These are phyloP conservation scores for Chamaedrilus cognettii DNA, from an alignment of 2,888 invertebrate species.

Conservation along the genomic window DNA sequence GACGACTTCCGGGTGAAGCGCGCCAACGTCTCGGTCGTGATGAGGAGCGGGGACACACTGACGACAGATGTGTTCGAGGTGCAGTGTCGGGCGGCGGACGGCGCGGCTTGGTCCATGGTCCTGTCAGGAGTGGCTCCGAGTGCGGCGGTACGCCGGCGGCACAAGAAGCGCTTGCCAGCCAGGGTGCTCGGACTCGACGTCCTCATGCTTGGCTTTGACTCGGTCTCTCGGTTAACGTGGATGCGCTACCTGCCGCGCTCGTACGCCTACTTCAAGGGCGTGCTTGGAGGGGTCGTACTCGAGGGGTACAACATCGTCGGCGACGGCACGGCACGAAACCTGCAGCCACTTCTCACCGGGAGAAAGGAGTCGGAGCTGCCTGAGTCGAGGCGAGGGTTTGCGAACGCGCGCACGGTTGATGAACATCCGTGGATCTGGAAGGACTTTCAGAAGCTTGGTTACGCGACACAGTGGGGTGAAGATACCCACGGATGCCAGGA, in stretches of 20 bases:
- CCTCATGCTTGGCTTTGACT: conserved; percentile 84
- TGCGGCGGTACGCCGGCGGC: conserved; percentile 3
- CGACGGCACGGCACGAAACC: conserved; percentile 40
- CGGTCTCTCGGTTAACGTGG: conserved; percentile 72
- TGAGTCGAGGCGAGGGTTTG: conserved; percentile 31
- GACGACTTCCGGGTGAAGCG: conserved; percentile 34
- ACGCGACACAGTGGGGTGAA: conserved; percentile 79
- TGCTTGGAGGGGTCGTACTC: conserved; percentile 44
- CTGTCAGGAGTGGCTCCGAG: conserved; percentile 64
- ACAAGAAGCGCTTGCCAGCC: neutral
- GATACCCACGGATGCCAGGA: too few species aligned
- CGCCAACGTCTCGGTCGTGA: conserved; percentile 6
- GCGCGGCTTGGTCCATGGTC: conserved; percentile 67
- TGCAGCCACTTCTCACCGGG: conserved; percentile 41
- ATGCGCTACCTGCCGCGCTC: conserved; percentile 50
- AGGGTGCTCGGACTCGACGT: conserved; percentile 28
- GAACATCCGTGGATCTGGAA: conserved; percentile 86
- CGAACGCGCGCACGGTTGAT: conserved; percentile 69
- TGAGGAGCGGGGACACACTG: conserved; percentile 23
- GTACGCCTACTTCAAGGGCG: conserved; percentile 46
- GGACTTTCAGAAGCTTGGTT: conserved; percentile 66
- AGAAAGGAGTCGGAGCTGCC: conserved; percentile 36
- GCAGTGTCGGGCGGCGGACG: conserved; percentile 38
- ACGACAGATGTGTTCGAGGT: conserved; percentile 30
- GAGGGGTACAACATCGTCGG: conserved; percentile 43